Evolutionary conservation across 2,797 vertebrate genomes (phyloP).

Genomic region (Hephaestus fuliginosus): DNA sequence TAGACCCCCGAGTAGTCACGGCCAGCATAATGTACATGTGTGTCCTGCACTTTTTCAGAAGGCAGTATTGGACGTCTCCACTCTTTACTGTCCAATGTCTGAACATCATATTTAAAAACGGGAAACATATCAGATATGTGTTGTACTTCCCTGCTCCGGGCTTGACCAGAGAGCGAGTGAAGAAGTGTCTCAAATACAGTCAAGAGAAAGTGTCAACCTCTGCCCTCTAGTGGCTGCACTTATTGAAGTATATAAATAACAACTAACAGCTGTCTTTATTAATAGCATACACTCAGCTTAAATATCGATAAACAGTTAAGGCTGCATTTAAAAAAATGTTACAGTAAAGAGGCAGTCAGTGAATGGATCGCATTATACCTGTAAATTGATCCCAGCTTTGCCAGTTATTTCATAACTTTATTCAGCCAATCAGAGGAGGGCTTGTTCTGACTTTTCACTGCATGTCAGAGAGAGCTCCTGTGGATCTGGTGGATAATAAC

Average conservation of each 20-base stretch:
- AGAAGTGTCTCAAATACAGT: not conserved
- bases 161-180: not conserved
- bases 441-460: no score
- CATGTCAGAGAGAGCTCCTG: not conserved
- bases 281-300: no score
- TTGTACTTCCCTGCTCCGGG: no score
- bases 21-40: no score
- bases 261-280: not conserved
- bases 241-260: not conserved
- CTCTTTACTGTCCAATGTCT: no score
- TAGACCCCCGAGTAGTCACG: not conserved
- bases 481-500: not conserved
- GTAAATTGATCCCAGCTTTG: not conserved
- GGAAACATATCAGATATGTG: no score
- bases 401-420: not conserved
- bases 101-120: no score
- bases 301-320: not conserved
- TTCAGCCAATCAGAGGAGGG: not conserved
- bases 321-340: not conserved
- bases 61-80: no score
- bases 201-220: not conserved
- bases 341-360: not conserved
- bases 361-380: not conserved
- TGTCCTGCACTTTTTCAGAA: no score
- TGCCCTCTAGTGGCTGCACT: constrained; percentile 17